phyloP scores from a whole-genome alignment of 2,888 invertebrate species.

The Lepidochrysops patricia region DNA sequence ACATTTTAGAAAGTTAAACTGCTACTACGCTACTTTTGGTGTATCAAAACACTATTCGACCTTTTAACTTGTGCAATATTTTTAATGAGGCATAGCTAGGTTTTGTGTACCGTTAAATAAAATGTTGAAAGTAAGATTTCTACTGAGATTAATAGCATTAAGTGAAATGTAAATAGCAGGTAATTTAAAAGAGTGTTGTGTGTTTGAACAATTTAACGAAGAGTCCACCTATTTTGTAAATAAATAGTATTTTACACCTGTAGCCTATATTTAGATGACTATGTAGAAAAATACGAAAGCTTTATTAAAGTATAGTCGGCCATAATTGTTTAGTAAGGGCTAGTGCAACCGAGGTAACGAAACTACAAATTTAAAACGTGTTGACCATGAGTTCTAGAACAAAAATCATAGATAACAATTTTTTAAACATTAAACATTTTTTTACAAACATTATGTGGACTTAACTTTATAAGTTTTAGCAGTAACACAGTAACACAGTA shows the following conservation, averaged over 20 bases:
- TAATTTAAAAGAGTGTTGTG: conserved; percentile 45
- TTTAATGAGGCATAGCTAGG: too few relatives aligned
- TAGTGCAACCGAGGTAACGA: neutral
- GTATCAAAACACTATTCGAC: neutral
- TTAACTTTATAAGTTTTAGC: neutral
- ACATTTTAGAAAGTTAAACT: too few relatives aligned
- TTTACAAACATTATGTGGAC: too few relatives aligned
- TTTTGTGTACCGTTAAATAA: neutral
- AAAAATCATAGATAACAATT: neutral
- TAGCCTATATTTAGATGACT: conserved; percentile 41
- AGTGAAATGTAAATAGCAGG: conserved; percentile 17
- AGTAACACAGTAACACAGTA: too few relatives aligned
- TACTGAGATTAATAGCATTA: conserved; percentile 15
- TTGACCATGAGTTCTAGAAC: neutral
- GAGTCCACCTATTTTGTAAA: conserved; percentile 74
- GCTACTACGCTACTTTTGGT: too few relatives aligned
- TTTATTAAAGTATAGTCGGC: conserved; percentile 62
- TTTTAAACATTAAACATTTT: too few relatives aligned
- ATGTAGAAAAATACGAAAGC: conserved; percentile 50
- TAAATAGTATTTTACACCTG: conserved; percentile 67
- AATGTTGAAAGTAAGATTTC: neutral
- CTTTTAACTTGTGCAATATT: neutral
- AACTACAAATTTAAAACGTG: too few relatives aligned
- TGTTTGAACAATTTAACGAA: conserved; percentile 66
- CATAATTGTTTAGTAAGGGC: conserved; percentile 35